Conservation (phyloP, 2,113 vertebrate species). For the Anhinga anhinga region DNA sequence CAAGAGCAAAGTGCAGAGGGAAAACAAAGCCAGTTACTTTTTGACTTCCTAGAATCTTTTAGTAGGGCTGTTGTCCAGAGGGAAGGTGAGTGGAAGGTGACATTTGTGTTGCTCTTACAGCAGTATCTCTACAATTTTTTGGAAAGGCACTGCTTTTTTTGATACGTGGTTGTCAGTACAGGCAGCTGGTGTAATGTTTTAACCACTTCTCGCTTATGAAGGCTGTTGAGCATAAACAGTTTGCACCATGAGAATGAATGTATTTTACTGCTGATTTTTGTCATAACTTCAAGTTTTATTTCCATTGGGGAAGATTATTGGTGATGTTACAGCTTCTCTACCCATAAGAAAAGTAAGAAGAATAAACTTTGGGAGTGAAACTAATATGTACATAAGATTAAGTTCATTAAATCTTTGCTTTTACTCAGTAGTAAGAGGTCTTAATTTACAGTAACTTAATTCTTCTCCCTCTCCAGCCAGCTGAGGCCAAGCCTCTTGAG, state of each 20-base stretch:
- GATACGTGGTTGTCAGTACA: not conserved
- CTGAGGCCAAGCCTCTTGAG: not conserved
- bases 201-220: not conserved
- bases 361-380: not conserved
- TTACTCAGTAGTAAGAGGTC: not conserved
- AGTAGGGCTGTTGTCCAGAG: not conserved
- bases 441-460: not conserved
- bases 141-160: not conserved
- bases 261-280: not conserved
- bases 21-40: not conserved
- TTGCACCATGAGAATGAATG: not conserved
- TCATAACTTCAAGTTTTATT: not conserved
- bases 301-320: not conserved
- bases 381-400: not conserved
- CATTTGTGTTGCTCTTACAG: not conserved
- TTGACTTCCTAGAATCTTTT: not conserved
- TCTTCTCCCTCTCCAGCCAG: not conserved
- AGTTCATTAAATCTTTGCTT: not conserved
- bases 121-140: not conserved
- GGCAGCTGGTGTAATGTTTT: not conserved
- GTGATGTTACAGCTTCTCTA: not conserved
- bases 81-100: not conserved
- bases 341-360: not conserved
- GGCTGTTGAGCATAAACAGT: not conserved
- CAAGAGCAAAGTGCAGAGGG: not conserved